These are phyloP conservation scores for Zaprionus nigranus DNA, from an alignment of 1,140 invertebrate species.

Conservation along the genomic window DNA sequence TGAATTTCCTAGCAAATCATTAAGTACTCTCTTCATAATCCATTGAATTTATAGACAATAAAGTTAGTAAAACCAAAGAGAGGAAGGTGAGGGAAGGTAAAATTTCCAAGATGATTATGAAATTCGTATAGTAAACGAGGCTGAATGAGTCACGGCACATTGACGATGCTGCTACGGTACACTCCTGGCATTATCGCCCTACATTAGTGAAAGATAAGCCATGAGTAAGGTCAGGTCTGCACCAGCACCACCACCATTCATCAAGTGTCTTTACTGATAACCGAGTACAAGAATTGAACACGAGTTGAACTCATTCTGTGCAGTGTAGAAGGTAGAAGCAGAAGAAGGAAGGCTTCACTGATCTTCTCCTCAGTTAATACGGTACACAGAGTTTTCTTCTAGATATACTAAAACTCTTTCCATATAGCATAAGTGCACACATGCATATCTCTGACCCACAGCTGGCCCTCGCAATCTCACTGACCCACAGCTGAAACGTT, in stretches of 20 bases:
- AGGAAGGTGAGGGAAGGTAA: not conserved
- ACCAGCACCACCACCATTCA: not conserved
- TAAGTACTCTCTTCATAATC: constrained; percentile 2
- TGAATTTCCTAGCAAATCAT: constrained; percentile 2
- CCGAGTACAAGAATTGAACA: not conserved
- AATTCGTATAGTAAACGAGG: not conserved
- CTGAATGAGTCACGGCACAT: constrained; percentile 1
- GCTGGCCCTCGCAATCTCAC: constrained; percentile 24
- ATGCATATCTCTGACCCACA: constrained; percentile 15
- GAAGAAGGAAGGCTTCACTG: not conserved
- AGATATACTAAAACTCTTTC: not conserved
- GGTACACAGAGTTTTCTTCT: not conserved
- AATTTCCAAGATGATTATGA: not conserved
- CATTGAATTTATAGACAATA: constrained; percentile 1
- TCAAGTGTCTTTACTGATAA: constrained; percentile 7
- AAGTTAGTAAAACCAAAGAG: constrained; percentile 1
- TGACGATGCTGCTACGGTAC: not conserved
- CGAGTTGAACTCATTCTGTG: constrained; percentile 1
- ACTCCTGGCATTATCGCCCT: not conserved
- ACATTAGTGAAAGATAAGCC: constrained; percentile 27
- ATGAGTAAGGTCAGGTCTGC: constrained; percentile 27
- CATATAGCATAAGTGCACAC: not conserved
- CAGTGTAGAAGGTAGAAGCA: not conserved
- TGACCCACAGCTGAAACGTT: constrained; percentile 27
- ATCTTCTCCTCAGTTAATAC: not conserved